Evolutionary conservation across 2,888 invertebrate genomes (phyloP), one percentile per base, ranked within the genome.

Genomic region (Rotaria socialis): DNA sequence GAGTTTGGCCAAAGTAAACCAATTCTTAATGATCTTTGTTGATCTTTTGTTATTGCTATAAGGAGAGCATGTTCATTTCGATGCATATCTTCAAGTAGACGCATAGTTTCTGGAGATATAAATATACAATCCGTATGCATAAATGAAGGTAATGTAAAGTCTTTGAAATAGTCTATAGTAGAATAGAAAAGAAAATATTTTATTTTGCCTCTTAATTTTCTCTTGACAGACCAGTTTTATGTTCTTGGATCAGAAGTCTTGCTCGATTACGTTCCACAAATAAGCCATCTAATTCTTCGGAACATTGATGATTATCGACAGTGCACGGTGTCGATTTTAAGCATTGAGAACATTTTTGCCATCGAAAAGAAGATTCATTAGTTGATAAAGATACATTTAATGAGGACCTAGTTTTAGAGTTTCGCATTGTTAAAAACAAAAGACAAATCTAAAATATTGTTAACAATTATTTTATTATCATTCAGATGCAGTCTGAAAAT

Each of bases 141-240:
- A 24, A 80, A 80, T 47, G 80, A 80, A 8, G 43, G 43, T n/a
- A 80, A 11, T 47, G 47, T n/a, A 47, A 47, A 47, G n/a, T 80
- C 80, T 80, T 80, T 80, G 7, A 80, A 80, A 80, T 80, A 80
- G 2, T 80, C 80, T 80, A 80, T 5, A 80, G 1, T 5, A 50
- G 50, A 50, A 50, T 11, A 50, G 16, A 14, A 67, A 14, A 27
- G 1, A 19, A 35, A 19, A 3, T 5, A 0, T 27, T 67, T 35
- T 1, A 19, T 5, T 27, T 27, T 27, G 1, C 2, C 27, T 16
- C 14, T 60, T 52, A 35, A 35, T 35, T 35, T 19, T 67, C 6
- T 19, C 10, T 67, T 16, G 35, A 41, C 67, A 35, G 35, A 67
- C 67, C 67, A 67, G 67, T 0, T 41, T 67, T 67, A 67, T 67